Evolutionary conservation across 1,140 invertebrate genomes (phyloP), one percentile per base, ranked within the genome.

Genomic region (Lepidurus arcticus): DNA sequence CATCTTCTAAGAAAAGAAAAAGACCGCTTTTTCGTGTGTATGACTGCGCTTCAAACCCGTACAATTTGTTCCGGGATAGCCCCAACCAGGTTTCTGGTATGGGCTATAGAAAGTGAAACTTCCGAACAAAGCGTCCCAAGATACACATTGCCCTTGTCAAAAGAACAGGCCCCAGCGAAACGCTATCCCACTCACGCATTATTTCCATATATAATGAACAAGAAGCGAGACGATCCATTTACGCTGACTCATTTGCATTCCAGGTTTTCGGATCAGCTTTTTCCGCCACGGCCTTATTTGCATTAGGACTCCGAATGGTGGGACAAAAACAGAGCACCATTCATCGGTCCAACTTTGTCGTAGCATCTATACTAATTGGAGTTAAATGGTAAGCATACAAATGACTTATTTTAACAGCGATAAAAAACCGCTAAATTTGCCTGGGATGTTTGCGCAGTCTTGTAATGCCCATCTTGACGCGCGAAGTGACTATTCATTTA

Each of bases 391-490:
- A 74, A 43, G 11, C 42, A 24, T 11, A n/a, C 13, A 65, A 34
- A 65, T 65, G 1, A 65, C 16, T 65, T 9, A 9, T 16, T 65
- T 9, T 11, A 13, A 10, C 65, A 65, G 34, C 16, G 24, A 11
- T 44, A 42, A 34, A 11, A 44, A 13, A 44, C 43, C 43, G 13
- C 42, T 47, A 26, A 77, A 77, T 74, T 13, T 78, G 53, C 5
- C 26, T 74, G 1, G 13, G 73, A 78, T 81, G 80, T 76, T 77
- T 76, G 85, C 86, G 78, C 82, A 95, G 93, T 79, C 85, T 98
- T 75, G 89, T 94, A 16, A 85, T 98, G 77, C 96, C 97, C 4
- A 84, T 98, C 44, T 88, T 98, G 1, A 94, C 92, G 81, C 89
- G 95, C 82, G 93, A 97, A 86, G 90, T 93, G 42, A 91, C 96